Base-by-base conservation (phyloP, 2,888 invertebrate genomes). In the Spicauda simplicius region DNA sequence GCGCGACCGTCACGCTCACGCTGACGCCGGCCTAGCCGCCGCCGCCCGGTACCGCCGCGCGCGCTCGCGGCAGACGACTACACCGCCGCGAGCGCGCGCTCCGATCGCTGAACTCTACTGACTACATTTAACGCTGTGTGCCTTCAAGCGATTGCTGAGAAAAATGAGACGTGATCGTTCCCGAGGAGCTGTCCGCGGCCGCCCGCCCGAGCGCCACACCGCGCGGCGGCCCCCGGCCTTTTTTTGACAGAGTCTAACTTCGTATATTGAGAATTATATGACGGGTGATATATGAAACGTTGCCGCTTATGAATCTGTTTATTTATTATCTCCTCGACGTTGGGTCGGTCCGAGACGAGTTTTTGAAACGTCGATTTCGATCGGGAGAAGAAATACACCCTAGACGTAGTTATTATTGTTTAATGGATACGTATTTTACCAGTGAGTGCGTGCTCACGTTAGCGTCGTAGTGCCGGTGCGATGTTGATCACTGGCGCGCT, bases 1-100 rank as follows among this genome's bases (percentile, higher is more conserved):
- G 97, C 77, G 95, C 98, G 79, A 97, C 97, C 78, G 96, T 98
- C 82, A 97, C 98, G 88, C 98, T 99, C 87, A 97, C 97, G 87
- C 96, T 99, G 79, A 98, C 97, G 87, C 98, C 98, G 82, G 97
- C 98, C 94, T 97, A 96, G 93, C 80, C 76, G 3, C 3, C 25
- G 25, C 25, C 25, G 25, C 73, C 65, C 70, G 63, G 60, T 59
- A 70, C 69, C 62, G 87, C 97, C 97, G 86, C 96, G 78, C 98
- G 78, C 97, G 86, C 98, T 98, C 82, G 97, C 98, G 48, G 48
- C 94, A 80, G 53, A 73, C 72, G 86, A 83, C 74, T 71, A 82
- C 83, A 86, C 72, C 87, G 87, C 72, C 87, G 87, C 80, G 85
- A 80, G 83, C 84, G 84, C 85, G 84, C 85, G 80, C 84, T 77